A percentile compares a stretch with the other conserved stretches of the same genome.
phyloP scores from a whole-genome alignment of 2,888 invertebrate genomes.

The Brachypterus glaber region DNA sequence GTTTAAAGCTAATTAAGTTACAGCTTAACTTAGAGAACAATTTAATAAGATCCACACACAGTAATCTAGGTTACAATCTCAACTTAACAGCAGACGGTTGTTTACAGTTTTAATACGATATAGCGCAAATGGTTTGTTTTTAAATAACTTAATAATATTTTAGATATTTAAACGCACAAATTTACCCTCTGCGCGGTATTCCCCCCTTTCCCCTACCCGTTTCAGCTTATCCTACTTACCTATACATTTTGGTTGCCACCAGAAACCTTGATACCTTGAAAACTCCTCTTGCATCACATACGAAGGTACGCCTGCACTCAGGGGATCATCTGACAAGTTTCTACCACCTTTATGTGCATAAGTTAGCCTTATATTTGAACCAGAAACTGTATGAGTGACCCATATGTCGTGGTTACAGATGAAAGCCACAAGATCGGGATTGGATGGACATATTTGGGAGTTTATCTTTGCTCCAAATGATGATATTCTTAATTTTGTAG shows the following conservation, averaged over 20 bases:
- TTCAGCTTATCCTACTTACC: too few relatives aligned
- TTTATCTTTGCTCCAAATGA: slow-evolving; percentile 62
- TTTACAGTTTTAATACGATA: too few relatives aligned
- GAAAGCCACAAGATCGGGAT: slow-evolving; percentile 77
- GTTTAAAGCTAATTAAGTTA: too few relatives aligned
- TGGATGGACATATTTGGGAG: slow-evolving; percentile 74
- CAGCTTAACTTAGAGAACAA: too few relatives aligned
- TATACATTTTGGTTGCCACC: slow-evolving; percentile 86
- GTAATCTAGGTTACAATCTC: too few relatives aligned
- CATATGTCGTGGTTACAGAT: slow-evolving; percentile 86
- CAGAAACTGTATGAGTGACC: slow-evolving; percentile 62
- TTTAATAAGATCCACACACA: too few relatives aligned
- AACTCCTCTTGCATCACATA: slow-evolving; percentile 99
- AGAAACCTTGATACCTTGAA: slow-evolving; percentile 89
- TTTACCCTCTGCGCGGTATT: too few relatives aligned
- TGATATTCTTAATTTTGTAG: slow-evolving; percentile 56
- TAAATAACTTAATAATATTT: too few relatives aligned
- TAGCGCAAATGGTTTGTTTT: too few relatives aligned
- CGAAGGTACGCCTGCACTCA: slow-evolving; percentile 90
- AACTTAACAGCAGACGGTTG: too few relatives aligned
- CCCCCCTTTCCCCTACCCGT: too few relatives aligned
- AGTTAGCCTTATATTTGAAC: slow-evolving; percentile 62
- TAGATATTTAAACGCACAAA: too few relatives aligned
- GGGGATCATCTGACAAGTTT: slow-evolving; percentile 68
- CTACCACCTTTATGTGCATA: slow-evolving; percentile 59